These are phyloP conservation scores for Syndactyla subalaris DNA, from an alignment of 2,797 vertebrate species.

Conservation along the genomic window DNA sequence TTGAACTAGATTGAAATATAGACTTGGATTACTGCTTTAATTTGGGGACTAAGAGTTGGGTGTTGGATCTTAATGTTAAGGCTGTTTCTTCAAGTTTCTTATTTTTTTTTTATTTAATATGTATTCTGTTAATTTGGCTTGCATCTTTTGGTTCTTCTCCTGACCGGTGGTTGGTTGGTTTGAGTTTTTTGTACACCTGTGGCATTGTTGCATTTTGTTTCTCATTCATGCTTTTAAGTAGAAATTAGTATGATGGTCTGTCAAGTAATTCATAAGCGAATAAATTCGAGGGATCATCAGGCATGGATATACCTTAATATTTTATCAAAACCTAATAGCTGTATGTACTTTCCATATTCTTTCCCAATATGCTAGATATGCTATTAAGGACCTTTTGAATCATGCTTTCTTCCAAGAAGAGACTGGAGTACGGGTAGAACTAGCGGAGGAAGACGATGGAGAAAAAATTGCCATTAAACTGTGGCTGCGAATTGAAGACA, in stretches of 20 bases:
- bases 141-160: background rate
- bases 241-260: background rate
- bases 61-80: background rate
- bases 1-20: background rate
- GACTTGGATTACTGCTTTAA: background rate
- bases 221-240: background rate
- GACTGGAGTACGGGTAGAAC: slow-evolving; percentile 95
- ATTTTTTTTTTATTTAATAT: background rate
- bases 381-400: slow-evolving; percentile 97
- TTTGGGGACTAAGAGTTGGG: background rate
- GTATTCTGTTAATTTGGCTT: background rate
- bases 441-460: slow-evolving; percentile 99
- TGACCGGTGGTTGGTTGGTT: background rate
- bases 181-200: background rate
- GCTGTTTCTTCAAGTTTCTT: background rate
- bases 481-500: slow-evolving; percentile 97
- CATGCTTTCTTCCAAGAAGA: slow-evolving; percentile 99
- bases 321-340: background rate
- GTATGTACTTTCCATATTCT: background rate
- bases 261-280: background rate
- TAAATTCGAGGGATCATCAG: background rate
- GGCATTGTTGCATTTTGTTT: background rate
- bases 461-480: slow-evolving; percentile 98
- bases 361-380: slow-evolving; percentile 82
- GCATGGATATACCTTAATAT: background rate